Conservation (phyloP, 2,888 invertebrate species). For the Acheta domesticus region DNA sequence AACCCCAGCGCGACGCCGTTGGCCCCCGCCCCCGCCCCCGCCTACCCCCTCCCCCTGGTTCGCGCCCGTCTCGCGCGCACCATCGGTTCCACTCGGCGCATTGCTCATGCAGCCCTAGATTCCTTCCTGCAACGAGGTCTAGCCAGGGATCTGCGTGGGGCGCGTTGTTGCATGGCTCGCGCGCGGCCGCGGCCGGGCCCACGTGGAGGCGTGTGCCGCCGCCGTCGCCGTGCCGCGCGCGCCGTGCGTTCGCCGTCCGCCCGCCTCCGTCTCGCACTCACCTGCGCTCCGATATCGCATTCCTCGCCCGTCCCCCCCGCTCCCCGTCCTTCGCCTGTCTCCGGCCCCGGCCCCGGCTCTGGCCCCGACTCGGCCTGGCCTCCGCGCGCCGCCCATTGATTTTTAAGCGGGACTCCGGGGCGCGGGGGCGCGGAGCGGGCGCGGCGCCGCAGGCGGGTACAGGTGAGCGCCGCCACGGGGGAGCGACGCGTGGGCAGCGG, state of each 20-base stretch:
- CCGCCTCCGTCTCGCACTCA: too few species aligned
- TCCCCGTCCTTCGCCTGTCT: neutral
- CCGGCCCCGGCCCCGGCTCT: neutral
- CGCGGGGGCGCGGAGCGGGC: neutral
- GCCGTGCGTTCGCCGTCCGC: neutral
- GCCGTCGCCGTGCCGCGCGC: neutral
- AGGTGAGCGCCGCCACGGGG: neutral
- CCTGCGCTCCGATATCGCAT: neutral
- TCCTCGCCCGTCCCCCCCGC: neutral
- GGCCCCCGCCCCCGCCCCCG: neutral
- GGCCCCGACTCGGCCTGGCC: neutral
- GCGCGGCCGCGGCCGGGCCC: neutral
- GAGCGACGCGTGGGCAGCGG: neutral
- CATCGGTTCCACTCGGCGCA: neutral
- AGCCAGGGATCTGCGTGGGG: neutral
- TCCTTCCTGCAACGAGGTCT: neutral
- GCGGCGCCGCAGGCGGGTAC: neutral
- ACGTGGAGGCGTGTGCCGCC: neutral
- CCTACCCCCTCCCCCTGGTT: neutral
- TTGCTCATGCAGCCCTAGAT: neutral
- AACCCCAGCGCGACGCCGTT: neutral
- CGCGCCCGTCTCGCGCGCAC: neutral
- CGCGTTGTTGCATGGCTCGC: neutral
- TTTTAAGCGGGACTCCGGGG: neutral
- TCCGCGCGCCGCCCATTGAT: conserved; percentile 18